A percentile compares a stretch with the other conserved stretches of the same genome.
These are phyloP conservation scores for Rhamphomyia laevipes DNA, from an alignment of 2,888 invertebrate species.

Conservation along the genomic window DNA sequence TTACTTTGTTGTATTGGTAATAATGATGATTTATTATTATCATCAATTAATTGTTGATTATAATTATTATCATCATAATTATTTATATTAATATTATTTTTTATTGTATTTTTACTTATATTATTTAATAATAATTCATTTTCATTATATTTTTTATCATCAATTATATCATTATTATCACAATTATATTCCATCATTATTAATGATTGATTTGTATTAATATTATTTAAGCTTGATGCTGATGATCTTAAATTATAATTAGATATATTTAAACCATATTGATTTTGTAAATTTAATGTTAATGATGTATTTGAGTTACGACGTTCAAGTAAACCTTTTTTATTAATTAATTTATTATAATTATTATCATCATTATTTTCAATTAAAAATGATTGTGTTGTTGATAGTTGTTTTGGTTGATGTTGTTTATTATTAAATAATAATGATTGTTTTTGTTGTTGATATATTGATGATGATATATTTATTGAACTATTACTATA, in stretches of 20 bases:
- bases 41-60: not conserved
- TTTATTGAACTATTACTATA: constrained; percentile 46
- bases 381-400: constrained; percentile 9
- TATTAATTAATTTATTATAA: constrained; percentile 28
- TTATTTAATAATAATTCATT: too few species aligned
- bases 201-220: constrained; percentile 7
- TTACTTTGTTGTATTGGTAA: constrained; percentile 1
- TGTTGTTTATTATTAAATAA: constrained; percentile 7
- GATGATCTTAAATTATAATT: constrained; percentile 42
- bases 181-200: too few species aligned
- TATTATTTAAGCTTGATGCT: constrained; percentile 40
- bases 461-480: constrained; percentile 15
- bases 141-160: too few species aligned
- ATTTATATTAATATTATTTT: not conserved
- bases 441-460: constrained; percentile 1
- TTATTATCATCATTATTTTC: not conserved
- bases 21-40: not conserved
- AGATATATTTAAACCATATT: constrained; percentile 38
- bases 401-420: constrained; percentile 30
- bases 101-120: not conserved
- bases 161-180: too few species aligned
- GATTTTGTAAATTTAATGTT: constrained; percentile 55
- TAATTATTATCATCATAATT: constrained; percentile 1
- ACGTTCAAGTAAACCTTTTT: constrained; percentile 66
- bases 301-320: constrained; percentile 85